These are phyloP conservation scores for Caenorhabditis japonica DNA, from an alignment of 2,888 invertebrate species.

Conservation along the genomic window DNA sequence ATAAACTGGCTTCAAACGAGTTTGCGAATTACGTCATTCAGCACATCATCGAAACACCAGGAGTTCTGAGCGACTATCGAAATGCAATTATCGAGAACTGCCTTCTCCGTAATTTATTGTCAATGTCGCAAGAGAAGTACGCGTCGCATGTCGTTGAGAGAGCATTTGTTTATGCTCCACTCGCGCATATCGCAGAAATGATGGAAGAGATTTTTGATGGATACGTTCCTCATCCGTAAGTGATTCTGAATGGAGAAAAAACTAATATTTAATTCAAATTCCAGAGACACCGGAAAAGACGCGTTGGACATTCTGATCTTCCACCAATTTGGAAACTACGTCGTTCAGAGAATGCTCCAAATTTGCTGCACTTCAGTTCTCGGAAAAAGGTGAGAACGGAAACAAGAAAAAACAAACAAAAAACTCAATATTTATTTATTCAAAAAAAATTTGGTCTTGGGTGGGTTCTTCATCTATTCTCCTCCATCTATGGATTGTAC, in stretches of 20 bases:
- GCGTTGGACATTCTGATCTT: conserved; percentile 73
- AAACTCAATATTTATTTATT: no score
- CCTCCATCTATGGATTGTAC: conserved; percentile 66
- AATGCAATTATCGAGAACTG: conserved; percentile 66
- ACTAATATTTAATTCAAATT: not conserved
- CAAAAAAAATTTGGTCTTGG: no score
- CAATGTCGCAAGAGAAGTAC: conserved; percentile 73
- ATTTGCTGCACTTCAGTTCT: conserved; percentile 54
- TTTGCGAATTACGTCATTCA: conserved; percentile 75
- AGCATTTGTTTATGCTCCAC: conserved; percentile 65
- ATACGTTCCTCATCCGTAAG: conserved; percentile 66
- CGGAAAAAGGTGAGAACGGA: no score
- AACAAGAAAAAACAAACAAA: no score
- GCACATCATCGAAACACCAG: conserved; percentile 62
- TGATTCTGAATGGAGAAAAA: no score
- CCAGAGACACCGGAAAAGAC: conserved; percentile 63
- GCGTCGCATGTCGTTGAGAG: conserved; percentile 74
- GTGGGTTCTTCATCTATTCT: no score
- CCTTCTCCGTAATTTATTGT: conserved; percentile 68
- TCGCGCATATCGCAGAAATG: conserved; percentile 60
- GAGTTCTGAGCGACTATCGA: conserved; percentile 57
- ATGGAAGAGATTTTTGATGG: conserved; percentile 72
- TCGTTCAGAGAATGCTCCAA: conserved; percentile 72
- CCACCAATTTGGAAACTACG: conserved; percentile 76
- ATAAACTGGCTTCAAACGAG: conserved; percentile 65